Evolutionary conservation across 1,140 invertebrate genomes (phyloP).

Genomic region (Macrotrachela quadricornifera): DNA sequence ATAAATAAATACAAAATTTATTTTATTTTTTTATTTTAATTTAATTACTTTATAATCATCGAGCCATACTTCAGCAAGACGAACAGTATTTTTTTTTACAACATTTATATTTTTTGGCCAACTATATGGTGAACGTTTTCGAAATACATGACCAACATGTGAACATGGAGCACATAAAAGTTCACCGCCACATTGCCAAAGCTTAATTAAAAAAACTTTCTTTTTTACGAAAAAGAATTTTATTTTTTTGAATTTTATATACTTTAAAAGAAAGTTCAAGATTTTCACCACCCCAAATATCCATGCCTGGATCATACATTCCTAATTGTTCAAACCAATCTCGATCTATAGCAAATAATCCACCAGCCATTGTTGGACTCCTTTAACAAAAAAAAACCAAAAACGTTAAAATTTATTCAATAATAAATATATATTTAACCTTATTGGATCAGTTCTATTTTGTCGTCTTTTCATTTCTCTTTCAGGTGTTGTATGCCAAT

Average conservation of each 20-base stretch:
- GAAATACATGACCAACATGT: conserved; percentile 37
- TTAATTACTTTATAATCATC: conserved; percentile 55
- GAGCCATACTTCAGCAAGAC: conserved; percentile 59
- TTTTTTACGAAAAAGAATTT: neutral
- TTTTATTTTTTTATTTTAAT: no score
- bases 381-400: conserved; percentile 19
- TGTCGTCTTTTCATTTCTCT: conserved; percentile 29
- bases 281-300: conserved; percentile 98
- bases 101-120: conserved; percentile 6
- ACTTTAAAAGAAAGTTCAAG: conserved; percentile 97
- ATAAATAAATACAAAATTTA: no score
- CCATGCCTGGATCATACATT: conserved; percentile 93
- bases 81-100: conserved; percentile 1
- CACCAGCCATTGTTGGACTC: conserved; percentile 53
- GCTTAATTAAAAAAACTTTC: conserved; percentile 33
- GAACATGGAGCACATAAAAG: conserved; percentile 5
- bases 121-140: conserved; percentile 57
- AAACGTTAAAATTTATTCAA: conserved; percentile 1
- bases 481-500: conserved; percentile 36
- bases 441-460: conserved; percentile 26
- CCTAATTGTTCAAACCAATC: conserved; percentile 47
- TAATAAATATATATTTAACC: conserved; percentile 29
- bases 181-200: conserved; percentile 19
- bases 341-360: conserved; percentile 28
- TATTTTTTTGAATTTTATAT: conserved; percentile 36